Evolutionary conservation across 2,888 invertebrate genomes (phyloP), one percentile per base, ranked within the genome.

Genomic region (Pristionchus maxplancki): DNA sequence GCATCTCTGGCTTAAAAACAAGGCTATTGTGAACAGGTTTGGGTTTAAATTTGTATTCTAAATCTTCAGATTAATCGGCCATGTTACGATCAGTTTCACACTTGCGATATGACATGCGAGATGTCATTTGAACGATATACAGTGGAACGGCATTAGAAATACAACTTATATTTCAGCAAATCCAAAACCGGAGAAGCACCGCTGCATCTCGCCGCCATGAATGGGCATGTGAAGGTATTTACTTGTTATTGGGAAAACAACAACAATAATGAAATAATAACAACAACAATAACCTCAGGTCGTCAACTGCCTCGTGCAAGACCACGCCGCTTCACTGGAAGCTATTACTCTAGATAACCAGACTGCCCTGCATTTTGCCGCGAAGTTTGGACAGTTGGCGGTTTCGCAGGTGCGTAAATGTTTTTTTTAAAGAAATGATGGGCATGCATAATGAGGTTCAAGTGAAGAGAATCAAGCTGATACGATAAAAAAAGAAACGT

Each of bases 101-200:
- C 28, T 62, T 62, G 62, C 62, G 11, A 50, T 50, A 28, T 62
- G n/a, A 62, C 24, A 24, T 28, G 4, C 28, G 28, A n/a, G n/a
- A n/a, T n/a, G n/a, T n/a, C n/a, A 62, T 62, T 28, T 5, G 0
- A 28, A 62, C 6, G 11, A 17, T 62, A 62, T 11, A 6, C 28
- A 62, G n/a, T n/a, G 3, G 58, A 62, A 64, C n/a, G n/a, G 5
- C 5, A 64, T 62, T 20, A 62, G 1, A n/a, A 64, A 5, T n/a
- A 28, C 28, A 67, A 67, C 67, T n/a, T 34, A 8, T 13, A 67
- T 85, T 89, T 37, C 87, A 93, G 98, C 28, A 98, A 99, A 95
- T 98, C 98, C 0, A 96, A 99, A 94, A 97, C 98, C 34, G 99
- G 99, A 11, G 96, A 99, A 93, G 99, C 99, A 11, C 98, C 99